Evolutionary conservation across 1,140 invertebrate genomes (phyloP), one percentile per base, ranked within the genome.

Genomic region (roundworm (Caenorhabditis elegans)): DNA sequence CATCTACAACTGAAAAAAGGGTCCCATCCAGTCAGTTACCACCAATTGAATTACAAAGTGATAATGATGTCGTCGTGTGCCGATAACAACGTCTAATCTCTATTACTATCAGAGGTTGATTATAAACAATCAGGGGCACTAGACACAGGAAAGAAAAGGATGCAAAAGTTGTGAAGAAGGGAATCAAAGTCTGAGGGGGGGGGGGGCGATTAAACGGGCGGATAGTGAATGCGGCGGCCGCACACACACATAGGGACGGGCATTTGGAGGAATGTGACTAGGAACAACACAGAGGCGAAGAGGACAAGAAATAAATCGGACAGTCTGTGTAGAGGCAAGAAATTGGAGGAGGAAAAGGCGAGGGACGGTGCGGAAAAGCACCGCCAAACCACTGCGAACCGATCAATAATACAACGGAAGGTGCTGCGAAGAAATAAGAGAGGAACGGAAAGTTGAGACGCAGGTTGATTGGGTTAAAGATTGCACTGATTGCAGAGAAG

Each of bases 261-360:
- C 31, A 70, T 43, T 70, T 39, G 60, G 34, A 70, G 60, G 60
- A 70, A 70, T 70, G 60, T 70, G 60, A 70, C 60, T 70, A 70
- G 60, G 60, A 70, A 70, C 60, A 70, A 70, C 60, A 36, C 60
- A 39, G 60, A 70, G 60, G 60, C 60, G 60, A 70, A 70, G 60
- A 70, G 26, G 60, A 36, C 60, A 70, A 70, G 60, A 70, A 70
- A 70, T 34, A 34, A 70, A 70, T 70, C 17, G 34, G 60, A 70
- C 60, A 11, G 60, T 70, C 34, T 70, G 34, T 70, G 5, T 39
- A 28, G 19, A 70, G 34, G 60, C 34, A 70, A 70, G 60, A 70
- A 70, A 70, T 70, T 70, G 60, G 60, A 70, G 60, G 34, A 34
- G 28, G 28, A 60, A 70, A 60, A 39, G 34, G 60, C 36, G 34